These are phyloP conservation scores for Amiota communis DNA, from an alignment of 2,888 invertebrate genomes.

Conservation along the genomic window DNA sequence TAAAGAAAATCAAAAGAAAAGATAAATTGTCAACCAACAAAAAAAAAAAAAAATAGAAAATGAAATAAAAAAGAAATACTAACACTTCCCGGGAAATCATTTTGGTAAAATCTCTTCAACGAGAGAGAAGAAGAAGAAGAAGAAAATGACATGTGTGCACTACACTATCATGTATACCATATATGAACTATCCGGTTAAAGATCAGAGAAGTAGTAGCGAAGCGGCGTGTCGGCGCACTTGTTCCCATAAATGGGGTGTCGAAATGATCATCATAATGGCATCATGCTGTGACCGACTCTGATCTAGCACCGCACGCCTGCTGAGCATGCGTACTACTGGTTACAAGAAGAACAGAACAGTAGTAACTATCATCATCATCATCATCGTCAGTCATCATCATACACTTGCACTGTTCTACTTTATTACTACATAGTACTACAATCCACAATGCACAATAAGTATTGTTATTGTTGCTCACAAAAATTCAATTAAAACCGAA, in stretches of 20 bases:
- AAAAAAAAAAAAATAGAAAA: slow-evolving; percentile 31
- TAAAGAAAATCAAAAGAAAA: slow-evolving; percentile 5
- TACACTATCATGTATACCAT: too few relatives aligned
- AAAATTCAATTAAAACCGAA: too few relatives aligned
- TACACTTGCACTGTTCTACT: neutral
- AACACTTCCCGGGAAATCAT: slow-evolving; percentile 61
- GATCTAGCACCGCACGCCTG: slow-evolving; percentile 60
- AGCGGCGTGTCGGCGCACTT: slow-evolving; percentile 36
- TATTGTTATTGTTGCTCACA: neutral
- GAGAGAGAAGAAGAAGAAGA: slow-evolving; percentile 33
- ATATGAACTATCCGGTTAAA: slow-evolving; percentile 14
- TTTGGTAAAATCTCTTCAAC: slow-evolving; percentile 42
- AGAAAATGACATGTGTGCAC: slow-evolving; percentile 31
- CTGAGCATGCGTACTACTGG: slow-evolving; percentile 43
- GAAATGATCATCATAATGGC: slow-evolving; percentile 63
- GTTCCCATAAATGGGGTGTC: slow-evolving; percentile 66
- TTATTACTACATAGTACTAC: too few relatives aligned
- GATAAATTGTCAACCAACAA: neutral
- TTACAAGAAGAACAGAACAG: neutral
- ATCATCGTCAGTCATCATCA: neutral
- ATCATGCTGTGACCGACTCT: slow-evolving; percentile 61
- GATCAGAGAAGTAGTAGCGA: slow-evolving; percentile 21
- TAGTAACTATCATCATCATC: neutral
- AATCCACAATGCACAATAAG: neutral
- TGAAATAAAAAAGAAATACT: slow-evolving; percentile 48